A percentile compares a stretch with the other conserved stretches of the same genome.
phyloP scores from a whole-genome alignment of 2,113 vertebrate species.

The Campylomormyrus numenius region DNA sequence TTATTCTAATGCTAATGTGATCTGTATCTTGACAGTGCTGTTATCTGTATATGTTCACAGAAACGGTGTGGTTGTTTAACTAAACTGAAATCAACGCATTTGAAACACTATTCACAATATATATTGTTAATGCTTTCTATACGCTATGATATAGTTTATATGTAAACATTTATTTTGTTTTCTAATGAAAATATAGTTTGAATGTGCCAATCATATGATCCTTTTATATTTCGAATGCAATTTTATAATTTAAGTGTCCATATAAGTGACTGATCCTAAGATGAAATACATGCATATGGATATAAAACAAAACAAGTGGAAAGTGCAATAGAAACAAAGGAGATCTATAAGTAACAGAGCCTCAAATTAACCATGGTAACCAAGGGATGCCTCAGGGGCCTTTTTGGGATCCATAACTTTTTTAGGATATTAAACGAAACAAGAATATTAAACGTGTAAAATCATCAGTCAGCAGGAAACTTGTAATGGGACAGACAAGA shows the following conservation, averaged over 20 bases:
- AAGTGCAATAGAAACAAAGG: background rate
- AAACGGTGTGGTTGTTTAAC: slow-evolving; percentile 26
- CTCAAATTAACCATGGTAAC: background rate
- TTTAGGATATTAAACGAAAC: background rate
- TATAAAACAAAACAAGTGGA: background rate
- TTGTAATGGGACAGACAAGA: background rate
- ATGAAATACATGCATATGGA: background rate
- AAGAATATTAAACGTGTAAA: background rate
- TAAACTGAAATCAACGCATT: slow-evolving; percentile 15
- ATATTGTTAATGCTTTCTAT: background rate
- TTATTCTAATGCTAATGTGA: slow-evolving; percentile 18
- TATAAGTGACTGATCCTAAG: background rate
- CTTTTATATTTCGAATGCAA: background rate
- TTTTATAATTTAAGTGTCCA: background rate
- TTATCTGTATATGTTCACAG: slow-evolving; percentile 22
- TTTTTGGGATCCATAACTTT: background rate
- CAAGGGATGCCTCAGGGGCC: background rate
- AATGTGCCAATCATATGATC: background rate
- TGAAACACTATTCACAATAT: background rate
- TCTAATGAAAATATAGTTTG: background rate
- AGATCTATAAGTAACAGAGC: background rate
- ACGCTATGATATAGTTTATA: background rate
- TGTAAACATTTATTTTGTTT: background rate
- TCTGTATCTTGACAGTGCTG: slow-evolving; percentile 20
- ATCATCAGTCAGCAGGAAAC: background rate